Conservation (phyloP, 1,140 invertebrate genomes). For the Drosophila athabasca region DNA sequence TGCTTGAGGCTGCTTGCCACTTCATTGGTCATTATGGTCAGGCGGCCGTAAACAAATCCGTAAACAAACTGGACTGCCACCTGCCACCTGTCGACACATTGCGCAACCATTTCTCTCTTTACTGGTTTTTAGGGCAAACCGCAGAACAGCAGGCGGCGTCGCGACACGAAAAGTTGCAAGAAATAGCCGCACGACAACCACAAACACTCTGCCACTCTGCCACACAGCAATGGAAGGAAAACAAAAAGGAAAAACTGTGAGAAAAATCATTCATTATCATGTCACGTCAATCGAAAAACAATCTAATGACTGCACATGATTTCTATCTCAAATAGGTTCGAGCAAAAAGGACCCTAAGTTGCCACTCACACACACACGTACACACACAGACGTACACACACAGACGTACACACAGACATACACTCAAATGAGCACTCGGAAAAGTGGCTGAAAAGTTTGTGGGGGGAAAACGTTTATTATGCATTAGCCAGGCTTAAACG, state of each 20-base stretch:
- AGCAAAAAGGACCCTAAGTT: slow-evolving; percentile 28
- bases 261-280: slow-evolving; percentile 81
- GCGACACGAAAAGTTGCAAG: slow-evolving; percentile 34
- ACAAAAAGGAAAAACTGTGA: slow-evolving; percentile 23
- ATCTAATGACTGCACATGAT: slow-evolving; percentile 83
- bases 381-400: slow-evolving; percentile 11
- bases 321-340: slow-evolving; percentile 75
- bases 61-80: slow-evolving; percentile 48
- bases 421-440: slow-evolving; percentile 6
- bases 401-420: slow-evolving; percentile 2
- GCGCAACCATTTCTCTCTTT: slow-evolving; percentile 31
- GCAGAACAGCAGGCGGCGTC: slow-evolving; percentile 3
- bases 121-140: slow-evolving; percentile 43
- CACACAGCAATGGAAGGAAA: slow-evolving; percentile 13
- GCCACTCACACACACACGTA: slow-evolving; percentile 28
- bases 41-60: slow-evolving; percentile 69
- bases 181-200: slow-evolving; percentile 8
- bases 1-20: slow-evolving; percentile 52
- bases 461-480: slow-evolving; percentile 72
- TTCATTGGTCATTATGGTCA: slow-evolving; percentile 66
- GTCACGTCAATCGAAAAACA: slow-evolving; percentile 83
- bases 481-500: slow-evolving; percentile 76
- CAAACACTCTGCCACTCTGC: too few species aligned
- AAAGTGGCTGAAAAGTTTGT: slow-evolving; percentile 65
- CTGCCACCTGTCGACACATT: slow-evolving; percentile 45